These are phyloP conservation scores for Leptobrachium leishanense DNA, from an alignment of 2,113 vertebrate species.

Conservation along the genomic window DNA sequence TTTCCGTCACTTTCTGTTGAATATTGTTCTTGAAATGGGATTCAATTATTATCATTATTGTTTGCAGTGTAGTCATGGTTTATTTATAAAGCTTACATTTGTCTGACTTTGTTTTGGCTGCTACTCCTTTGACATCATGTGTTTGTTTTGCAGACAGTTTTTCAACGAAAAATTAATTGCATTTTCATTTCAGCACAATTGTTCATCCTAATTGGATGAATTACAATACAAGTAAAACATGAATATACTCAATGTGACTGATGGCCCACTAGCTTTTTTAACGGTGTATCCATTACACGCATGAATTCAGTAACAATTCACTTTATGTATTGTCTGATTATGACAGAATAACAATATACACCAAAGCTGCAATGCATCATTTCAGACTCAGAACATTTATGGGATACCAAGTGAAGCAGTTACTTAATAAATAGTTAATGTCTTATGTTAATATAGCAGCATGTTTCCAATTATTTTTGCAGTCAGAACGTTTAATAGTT, in stretches of 20 bases:
- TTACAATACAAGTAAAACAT: slow-evolving; percentile 30
- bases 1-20: no score
- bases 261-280: slow-evolving; percentile 15
- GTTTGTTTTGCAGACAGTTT: neutral
- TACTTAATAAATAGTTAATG: neutral
- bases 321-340: neutral
- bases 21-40: no score
- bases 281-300: slow-evolving; percentile 17
- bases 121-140: neutral
- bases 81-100: neutral
- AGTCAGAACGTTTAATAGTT: no score
- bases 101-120: neutral
- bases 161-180: slow-evolving; percentile 25
- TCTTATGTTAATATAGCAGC: no score
- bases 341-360: slow-evolving; percentile 18
- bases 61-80: neutral
- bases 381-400: neutral
- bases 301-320: slow-evolving; percentile 18
- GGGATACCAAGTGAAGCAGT: neutral
- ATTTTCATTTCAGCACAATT: slow-evolving; percentile 14
- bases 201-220: slow-evolving; percentile 30
- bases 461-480: no score
- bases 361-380: slow-evolving; percentile 9
- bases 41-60: no score
- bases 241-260: slow-evolving; percentile 23